These are phyloP conservation scores for Stegodyphus dumicola DNA, from an alignment of 1,140 invertebrate species.

Conservation along the genomic window DNA sequence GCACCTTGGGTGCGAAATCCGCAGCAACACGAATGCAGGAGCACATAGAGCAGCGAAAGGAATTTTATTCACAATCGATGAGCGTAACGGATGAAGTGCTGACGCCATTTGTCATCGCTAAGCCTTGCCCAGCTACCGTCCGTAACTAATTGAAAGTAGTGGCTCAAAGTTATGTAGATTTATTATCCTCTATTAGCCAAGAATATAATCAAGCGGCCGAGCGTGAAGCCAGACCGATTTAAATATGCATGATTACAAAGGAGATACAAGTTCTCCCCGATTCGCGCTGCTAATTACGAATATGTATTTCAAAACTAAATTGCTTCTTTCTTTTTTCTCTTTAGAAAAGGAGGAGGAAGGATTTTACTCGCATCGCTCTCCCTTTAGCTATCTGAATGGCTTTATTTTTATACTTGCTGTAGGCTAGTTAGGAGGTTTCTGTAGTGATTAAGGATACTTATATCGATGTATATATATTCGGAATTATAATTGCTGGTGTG, in stretches of 20 bases:
- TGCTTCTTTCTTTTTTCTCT: too few relatives aligned
- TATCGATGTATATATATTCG: too few relatives aligned
- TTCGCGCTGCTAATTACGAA: conserved; percentile 15
- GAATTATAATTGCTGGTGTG: too few relatives aligned
- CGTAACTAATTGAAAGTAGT: conserved; percentile 53
- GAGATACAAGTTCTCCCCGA: conserved; percentile 21
- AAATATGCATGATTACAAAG: conserved; percentile 43
- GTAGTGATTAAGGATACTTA: too few relatives aligned
- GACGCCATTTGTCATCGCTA: conserved; percentile 43
- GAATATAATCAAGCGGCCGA: neutral
- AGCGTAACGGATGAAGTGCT: conserved; percentile 14
- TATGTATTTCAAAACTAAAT: neutral
- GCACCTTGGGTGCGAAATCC: neutral
- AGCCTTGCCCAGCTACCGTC: neutral
- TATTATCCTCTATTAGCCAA: too few relatives aligned
- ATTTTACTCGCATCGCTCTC: too few relatives aligned
- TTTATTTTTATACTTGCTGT: too few relatives aligned
- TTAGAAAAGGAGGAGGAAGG: too few relatives aligned
- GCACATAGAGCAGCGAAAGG: neutral
- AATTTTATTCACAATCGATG: conserved; percentile 38
- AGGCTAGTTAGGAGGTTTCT: too few relatives aligned
- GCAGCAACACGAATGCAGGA: neutral
- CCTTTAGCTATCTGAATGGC: too few relatives aligned
- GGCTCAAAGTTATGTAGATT: neutral
- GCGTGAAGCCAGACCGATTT: neutral